Evolutionary conservation across 1,140 invertebrate species (phyloP), one percentile per base, ranked within the genome.

Genomic region (Lepidurus couesii): DNA sequence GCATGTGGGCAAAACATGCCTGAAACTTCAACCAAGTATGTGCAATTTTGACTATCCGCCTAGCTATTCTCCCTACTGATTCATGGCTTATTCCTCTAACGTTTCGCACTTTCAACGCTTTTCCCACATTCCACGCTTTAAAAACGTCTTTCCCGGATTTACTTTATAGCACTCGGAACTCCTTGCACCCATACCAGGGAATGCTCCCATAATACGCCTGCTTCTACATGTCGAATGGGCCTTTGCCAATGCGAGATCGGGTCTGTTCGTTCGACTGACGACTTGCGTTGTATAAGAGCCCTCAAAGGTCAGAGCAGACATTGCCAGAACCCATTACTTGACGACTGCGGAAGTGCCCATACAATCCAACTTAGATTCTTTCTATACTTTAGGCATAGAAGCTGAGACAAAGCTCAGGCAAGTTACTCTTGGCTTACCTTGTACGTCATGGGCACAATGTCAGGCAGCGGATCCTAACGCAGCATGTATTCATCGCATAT

Each of bases 381-480:
- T 65, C 53, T 7, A 65, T 65, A 65, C 21, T 65, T 90, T n/a
- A 44, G 89, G 83, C 88, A 88, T 77, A 89, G 90, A 85, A 86
- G 89, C 53, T 91, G 89, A 73, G 89, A 90, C 81, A 88, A 88
- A 47, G 92, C 85, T 79, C 82, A 82, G 24, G 84, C 82, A 92
- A 1, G 88, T 93, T 13, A 93, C 92, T 21, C 85, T 96, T 13
- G 94, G 95, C 6, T 86, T 92, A 81, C 82, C 88, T 1, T 96
- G 94, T 82, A 84, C 88, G n/a, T 88, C 87, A 7, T 91, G 94
- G 83, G 83, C 89, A 21, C 93, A 96, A 84, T 96, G 95, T 84
- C 89, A 90, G 81, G 86, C 90, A 79, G 89, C 93, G 1, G 95
- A 96, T 86, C 88, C 90, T 1, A 87, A 91, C 81, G 92, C 93